Evolutionary conservation across 2,888 invertebrate species (phyloP), one percentile per base, ranked within the genome.

Genomic region (Achlya flavicornis): DNA sequence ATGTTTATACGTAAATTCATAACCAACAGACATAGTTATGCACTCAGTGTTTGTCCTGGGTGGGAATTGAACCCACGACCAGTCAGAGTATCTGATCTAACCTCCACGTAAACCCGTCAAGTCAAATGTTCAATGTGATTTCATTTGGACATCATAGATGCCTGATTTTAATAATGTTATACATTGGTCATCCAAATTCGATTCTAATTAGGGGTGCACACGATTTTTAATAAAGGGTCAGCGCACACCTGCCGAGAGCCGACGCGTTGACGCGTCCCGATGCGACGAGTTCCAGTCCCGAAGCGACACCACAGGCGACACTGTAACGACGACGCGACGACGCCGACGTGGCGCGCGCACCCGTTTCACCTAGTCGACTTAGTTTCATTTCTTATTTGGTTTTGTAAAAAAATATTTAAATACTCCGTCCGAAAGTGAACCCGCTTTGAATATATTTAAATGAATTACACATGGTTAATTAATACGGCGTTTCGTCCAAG

Each of bases 381-480:
- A 78, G 83, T 80, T 86, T 85, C 79, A 81, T 87, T 88, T 88
- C 88, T 80, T 72, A 75, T 74, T 71, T 78, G 79, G 77, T 85
- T 87, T 83, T 84, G 81, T 84, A 85, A 86, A 85, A 41, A 86
- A 86, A 80, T 78, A 88, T 86, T 86, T 79, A 78, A 86, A 86
- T 84, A 85, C 79, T 84, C 79, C 72, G 73, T 76, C 85, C 79
- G 87, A 89, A 89, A 88, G 88, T 86, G 86, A 85, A 81, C 84
- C 76, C 82, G 77, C 73, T 71, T 78, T 80, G 91, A 87, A 91
- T 92, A 90, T 74, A 91, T 92, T 91, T 86, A 83, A 90, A 92
- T 90, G 88, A 90, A 92, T 92, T 88, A 90, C 79, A 76, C 75
- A 76, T 76, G 76, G 77, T 82, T 84, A 86, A 84, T 82, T 84